Evolutionary conservation across 2,113 vertebrate genomes (phyloP).

Genomic region (Sarotherodon lohbergeri): DNA sequence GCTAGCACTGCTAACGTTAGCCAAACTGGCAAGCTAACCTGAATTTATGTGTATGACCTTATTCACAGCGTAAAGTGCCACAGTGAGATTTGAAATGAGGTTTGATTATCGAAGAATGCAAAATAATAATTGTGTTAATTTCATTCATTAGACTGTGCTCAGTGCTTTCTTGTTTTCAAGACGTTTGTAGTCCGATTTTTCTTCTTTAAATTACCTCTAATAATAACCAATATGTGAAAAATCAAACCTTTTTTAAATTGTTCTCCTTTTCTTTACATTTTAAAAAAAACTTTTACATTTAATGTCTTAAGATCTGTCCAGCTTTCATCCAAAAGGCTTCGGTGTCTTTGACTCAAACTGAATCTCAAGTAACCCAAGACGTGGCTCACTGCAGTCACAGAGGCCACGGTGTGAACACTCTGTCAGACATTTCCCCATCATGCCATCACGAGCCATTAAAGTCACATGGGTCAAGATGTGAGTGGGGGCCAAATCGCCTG

Average conservation of each 20-base stretch:
- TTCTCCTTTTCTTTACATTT: not conserved
- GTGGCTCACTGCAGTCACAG: not conserved
- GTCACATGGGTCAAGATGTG: not conserved
- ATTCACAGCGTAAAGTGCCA: not conserved
- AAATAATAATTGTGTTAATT: not conserved
- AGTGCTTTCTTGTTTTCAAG: not conserved
- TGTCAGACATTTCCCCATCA: not conserved
- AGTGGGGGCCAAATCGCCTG: not conserved
- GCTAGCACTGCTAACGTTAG: not conserved
- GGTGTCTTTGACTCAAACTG: not conserved
- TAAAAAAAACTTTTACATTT: not conserved
- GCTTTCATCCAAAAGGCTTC: not conserved
- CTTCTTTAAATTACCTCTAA: not conserved
- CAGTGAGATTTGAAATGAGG: not conserved
- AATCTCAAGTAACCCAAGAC: not conserved
- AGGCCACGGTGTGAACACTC: not conserved
- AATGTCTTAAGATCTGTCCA: not conserved
- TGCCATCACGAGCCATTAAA: not conserved
- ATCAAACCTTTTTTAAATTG: not conserved
- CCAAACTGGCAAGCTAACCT: not conserved
- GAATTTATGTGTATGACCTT: not conserved
- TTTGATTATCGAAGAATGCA: not conserved
- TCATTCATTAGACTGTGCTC: not conserved
- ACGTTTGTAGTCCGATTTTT: rapidly evolving
- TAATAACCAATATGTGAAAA: not conserved